A percentile compares a stretch with the other conserved stretches of the same genome.
These are phyloP conservation scores for Drosophila crucigera DNA, from an alignment of 2,888 invertebrate genomes.

Conservation along the genomic window DNA sequence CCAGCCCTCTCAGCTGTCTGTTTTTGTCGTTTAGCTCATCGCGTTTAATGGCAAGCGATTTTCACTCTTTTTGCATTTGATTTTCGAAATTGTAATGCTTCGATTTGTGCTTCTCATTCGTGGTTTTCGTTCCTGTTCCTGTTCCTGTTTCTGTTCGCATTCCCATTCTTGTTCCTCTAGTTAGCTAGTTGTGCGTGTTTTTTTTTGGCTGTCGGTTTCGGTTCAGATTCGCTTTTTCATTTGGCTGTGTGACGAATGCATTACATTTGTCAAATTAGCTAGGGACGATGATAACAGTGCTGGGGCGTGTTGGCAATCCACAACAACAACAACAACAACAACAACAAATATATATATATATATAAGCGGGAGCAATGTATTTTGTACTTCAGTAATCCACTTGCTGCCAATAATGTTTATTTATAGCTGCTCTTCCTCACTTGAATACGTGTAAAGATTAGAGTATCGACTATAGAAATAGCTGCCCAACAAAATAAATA, in stretches of 20 bases:
- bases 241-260: constrained; percentile 65
- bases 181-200: neutral
- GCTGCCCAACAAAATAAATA: neutral
- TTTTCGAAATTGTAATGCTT: constrained; percentile 65
- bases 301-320: constrained; percentile 19
- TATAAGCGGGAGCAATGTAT: no score
- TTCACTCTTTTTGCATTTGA: constrained; percentile 76
- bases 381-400: constrained; percentile 57
- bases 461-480: neutral
- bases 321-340: no score
- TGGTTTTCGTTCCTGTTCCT: neutral
- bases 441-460: constrained; percentile 36
- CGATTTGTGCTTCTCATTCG: constrained; percentile 33
- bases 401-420: constrained; percentile 64
- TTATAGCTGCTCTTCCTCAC: constrained; percentile 37
- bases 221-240: neutral
- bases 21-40: constrained; percentile 54
- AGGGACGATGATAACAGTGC: constrained; percentile 39
- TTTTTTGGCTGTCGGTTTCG: constrained; percentile 7
- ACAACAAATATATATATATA: neutral
- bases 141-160: no score
- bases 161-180: neutral
- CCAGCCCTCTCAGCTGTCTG: constrained; percentile 12
- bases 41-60: constrained; percentile 69
- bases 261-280: constrained; percentile 77